Evolutionary conservation across 2,888 invertebrate genomes (phyloP).

Genomic region (Scaptomyza flava): DNA sequence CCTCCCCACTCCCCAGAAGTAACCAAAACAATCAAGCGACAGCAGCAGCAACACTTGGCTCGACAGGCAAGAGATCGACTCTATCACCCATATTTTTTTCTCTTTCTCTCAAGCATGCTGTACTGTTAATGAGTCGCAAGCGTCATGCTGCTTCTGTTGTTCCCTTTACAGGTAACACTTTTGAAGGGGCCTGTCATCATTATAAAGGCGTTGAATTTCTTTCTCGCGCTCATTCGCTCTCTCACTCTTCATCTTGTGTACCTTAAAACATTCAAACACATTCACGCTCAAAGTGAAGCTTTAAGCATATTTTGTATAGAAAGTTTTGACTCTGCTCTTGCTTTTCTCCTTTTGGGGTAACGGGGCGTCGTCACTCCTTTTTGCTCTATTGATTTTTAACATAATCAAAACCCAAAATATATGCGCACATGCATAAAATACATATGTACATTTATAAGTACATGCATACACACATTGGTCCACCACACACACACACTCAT

Average conservation of each 20-base stretch:
- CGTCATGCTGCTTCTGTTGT: slow-evolving; percentile 38
- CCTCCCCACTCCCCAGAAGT: slow-evolving; percentile 10
- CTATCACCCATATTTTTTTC: slow-evolving; percentile 17
- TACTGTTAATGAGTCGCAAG: slow-evolving; percentile 65
- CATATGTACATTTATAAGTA: slow-evolving; percentile 41
- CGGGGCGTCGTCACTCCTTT: slow-evolving; percentile 73
- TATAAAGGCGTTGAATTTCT: slow-evolving; percentile 60
- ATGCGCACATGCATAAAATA: slow-evolving; percentile 53
- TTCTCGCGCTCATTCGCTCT: slow-evolving; percentile 23
- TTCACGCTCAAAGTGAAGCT: slow-evolving; percentile 31
- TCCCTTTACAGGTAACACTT: slow-evolving; percentile 49
- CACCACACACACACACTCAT: slow-evolving; percentile 4
- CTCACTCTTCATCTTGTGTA: slow-evolving; percentile 18
- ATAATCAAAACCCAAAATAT: slow-evolving; percentile 80
- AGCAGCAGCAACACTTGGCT: slow-evolving; percentile 54
- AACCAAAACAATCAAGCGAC: slow-evolving; percentile 54
- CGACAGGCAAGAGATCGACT: slow-evolving; percentile 43
- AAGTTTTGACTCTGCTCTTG: slow-evolving; percentile 18
- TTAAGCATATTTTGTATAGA: slow-evolving; percentile 40
- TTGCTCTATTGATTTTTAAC: slow-evolving; percentile 84
- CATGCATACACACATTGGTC: slow-evolving; percentile 39
- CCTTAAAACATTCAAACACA: slow-evolving; percentile 5
- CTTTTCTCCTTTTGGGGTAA: slow-evolving; percentile 18
- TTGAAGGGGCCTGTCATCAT: slow-evolving; percentile 56
- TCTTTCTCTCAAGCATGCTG: slow-evolving; percentile 19